Percentiles rank a stretch among this genome's conserved stretches.
These are phyloP conservation scores for Vidua macroura DNA, from an alignment of 2,113 vertebrate genomes.

Conservation along the genomic window DNA sequence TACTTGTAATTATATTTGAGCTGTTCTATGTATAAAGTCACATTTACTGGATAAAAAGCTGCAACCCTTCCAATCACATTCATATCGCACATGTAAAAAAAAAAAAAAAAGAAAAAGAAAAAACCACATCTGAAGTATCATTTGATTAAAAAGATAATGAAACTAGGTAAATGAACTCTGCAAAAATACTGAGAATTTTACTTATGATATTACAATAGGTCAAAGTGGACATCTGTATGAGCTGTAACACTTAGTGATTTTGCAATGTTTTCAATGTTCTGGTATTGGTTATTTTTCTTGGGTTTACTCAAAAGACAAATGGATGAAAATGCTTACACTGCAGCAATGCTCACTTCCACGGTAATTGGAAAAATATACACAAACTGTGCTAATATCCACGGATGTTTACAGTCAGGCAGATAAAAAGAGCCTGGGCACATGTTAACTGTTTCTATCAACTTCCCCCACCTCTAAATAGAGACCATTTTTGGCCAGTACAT, in stretches of 20 bases:
- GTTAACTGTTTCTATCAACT: slow-evolving; percentile 34
- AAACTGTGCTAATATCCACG: slow-evolving; percentile 25
- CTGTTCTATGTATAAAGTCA: not conserved
- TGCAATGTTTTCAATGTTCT: slow-evolving; percentile 29
- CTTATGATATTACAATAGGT: not conserved
- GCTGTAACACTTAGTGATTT: not conserved
- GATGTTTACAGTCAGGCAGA: slow-evolving; percentile 57
- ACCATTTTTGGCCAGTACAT: not conserved
- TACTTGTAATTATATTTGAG: not conserved
- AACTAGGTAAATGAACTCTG: not conserved
- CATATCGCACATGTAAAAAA: not conserved
- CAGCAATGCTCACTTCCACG: slow-evolving; percentile 39
- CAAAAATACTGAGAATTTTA: not conserved
- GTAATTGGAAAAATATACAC: slow-evolving; percentile 58
- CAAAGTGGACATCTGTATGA: slow-evolving; percentile 43
- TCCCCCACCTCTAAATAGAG: not conserved
- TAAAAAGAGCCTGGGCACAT: slow-evolving; percentile 35
- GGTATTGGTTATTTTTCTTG: slow-evolving; percentile 55
- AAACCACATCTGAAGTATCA: not conserved
- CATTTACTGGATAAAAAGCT: not conserved
- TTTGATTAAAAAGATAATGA: slow-evolving; percentile 1
- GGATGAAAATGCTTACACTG: slow-evolving; percentile 43
- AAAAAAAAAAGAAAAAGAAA: too few species aligned
- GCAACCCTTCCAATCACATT: not conserved
- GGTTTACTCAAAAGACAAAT: slow-evolving; percentile 54